Conservation (phyloP, 2,888 invertebrate species). For the Caenorhabditis sp. region DNA sequence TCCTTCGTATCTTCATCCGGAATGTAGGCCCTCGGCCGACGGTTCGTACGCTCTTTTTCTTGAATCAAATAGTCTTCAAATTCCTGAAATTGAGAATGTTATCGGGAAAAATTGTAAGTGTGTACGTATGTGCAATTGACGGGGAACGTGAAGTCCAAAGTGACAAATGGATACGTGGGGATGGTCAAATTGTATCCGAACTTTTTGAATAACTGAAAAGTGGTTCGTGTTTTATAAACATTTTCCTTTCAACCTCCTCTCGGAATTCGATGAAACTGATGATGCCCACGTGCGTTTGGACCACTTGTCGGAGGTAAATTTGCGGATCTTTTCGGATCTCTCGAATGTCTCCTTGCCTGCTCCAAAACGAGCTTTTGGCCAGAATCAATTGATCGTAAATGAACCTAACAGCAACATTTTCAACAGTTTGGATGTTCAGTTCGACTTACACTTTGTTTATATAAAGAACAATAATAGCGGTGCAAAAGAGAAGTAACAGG, state of each 20-base stretch:
- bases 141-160: not conserved
- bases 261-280: constrained; percentile 37
- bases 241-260: constrained; percentile 43
- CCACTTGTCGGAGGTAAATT: constrained; percentile 44
- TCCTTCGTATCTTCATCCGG: constrained; percentile 29
- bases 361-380: not conserved
- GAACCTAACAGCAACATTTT: not conserved
- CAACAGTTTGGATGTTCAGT: not conserved
- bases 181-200: constrained; percentile 30
- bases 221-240: not conserved
- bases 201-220: constrained; percentile 30
- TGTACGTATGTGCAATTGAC: constrained; percentile 32
- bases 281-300: constrained; percentile 32
- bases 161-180: constrained; percentile 46
- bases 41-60: constrained; percentile 10
- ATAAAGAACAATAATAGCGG: constrained; percentile 14
- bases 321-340: constrained; percentile 7
- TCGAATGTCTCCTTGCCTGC: constrained; percentile 8
- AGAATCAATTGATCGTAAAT: constrained; percentile 8
- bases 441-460: constrained; percentile 40
- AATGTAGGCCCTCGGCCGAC: constrained; percentile 35
- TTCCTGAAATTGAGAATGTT: constrained; percentile 12
- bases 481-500: constrained; percentile 25
- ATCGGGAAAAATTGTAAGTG: not conserved
- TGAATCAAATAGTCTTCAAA: constrained; percentile 29